Base-by-base conservation (phyloP, 2,113 vertebrate species). In the Asarcornis scutulata region DNA sequence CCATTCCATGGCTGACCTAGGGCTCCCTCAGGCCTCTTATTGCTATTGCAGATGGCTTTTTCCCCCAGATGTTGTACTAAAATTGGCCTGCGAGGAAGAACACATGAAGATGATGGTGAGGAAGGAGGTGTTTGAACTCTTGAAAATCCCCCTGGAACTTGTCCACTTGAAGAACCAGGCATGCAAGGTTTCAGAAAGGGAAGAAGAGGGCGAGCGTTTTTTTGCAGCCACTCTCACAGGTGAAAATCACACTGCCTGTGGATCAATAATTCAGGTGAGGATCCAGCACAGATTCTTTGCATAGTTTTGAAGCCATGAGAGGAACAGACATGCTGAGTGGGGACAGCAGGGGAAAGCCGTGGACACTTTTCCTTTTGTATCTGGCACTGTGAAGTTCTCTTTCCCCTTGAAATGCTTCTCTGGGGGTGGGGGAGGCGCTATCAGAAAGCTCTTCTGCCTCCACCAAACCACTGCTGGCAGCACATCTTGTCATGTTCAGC, bases 81-180 rank as follows among this genome's bases (percentile, higher is more conserved):
- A 96, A 50, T 46, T 98, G 91, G n/a, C 87, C 32, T 98, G 97
- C 0, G 89, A 97, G 55, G 93, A 97, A 36, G 97, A 97, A 29
- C 73, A 77, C n/a, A 98, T 98, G 97, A 96, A 81, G 89, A 96
- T 98, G 91, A 93, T 96, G 93, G 94, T 98, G 86, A 96, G 93
- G 58, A 97, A 95, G 92, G 97, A 96, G 63, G 96, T 81, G 23
- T 97, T 97, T 75, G 88, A 96, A 38, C 40, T 82, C 32, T 32
- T 97, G 81, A 96, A 85, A 86, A 93, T 97, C 58, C 95, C 95
- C 0, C n/a, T 2, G n/a, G 78, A 92, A 5, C 63, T 80, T n/a
- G 91, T 97, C 48, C 97, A 96, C 60, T 50, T 97, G 89, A 95
- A 44, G 83, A 97, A 90, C 55, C 31, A 64, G 6, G 52, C 68